Base-by-base conservation (phyloP, 2,888 invertebrate species). In the Physocephala rufipes region DNA sequence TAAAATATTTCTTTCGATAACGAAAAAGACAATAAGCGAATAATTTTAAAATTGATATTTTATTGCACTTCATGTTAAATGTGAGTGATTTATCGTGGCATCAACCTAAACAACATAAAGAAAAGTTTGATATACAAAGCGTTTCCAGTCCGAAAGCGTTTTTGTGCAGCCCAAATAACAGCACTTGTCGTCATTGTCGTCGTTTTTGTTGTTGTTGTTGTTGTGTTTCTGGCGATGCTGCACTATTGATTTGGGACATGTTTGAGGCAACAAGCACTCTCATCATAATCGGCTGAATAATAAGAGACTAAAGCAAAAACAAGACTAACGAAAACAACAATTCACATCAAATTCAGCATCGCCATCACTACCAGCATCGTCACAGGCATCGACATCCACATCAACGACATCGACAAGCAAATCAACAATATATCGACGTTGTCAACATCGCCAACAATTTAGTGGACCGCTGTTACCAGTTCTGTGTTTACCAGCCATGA, bases 1-100 rank as follows among this genome's bases (percentile, higher is more conserved):
- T n/a, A n/a, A n/a, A n/a, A n/a, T n/a, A n/a, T n/a, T n/a, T n/a
- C n/a, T n/a, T n/a, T n/a, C n/a, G n/a, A n/a, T n/a, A n/a, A n/a
- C 13, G 26, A n/a, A 9, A 24, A 66, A 66, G 59, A 59, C 30
- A 59, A 67, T 28, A n/a, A n/a, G n/a, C n/a, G n/a, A n/a, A n/a
- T n/a, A n/a, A n/a, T n/a, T n/a, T n/a, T n/a, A n/a, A n/a, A n/a
- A 68, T 66, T 71, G 69, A 64, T 71, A 51, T 61, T 73, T 71
- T 76, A 74, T 74, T 71, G 67, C 73, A 75, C 73, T 75, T 74
- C 75, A 70, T 73, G 83, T 79, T 78, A 82, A 84, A 84, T 82
- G 84, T 82, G 84, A 82, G 82, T 83, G 83, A 84, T 82, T 84
- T 82, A 84, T 82, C 79, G 82, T 81, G 83, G 77, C 79, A 77